Evolutionary conservation across 2,113 vertebrate genomes (phyloP).

Genomic region (Aegithalos caudatus): DNA sequence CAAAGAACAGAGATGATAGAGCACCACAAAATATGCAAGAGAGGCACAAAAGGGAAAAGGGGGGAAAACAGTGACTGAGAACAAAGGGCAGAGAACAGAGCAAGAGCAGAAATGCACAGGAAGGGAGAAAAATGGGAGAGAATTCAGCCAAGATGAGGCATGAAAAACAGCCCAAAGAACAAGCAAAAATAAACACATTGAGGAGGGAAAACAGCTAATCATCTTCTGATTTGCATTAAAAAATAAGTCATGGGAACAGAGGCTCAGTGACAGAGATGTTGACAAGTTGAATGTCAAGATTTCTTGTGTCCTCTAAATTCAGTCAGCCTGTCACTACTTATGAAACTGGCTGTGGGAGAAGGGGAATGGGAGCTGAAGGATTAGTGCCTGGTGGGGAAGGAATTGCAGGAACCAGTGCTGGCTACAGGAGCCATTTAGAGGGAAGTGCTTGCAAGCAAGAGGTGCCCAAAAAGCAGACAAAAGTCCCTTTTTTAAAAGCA

Average conservation of each 20-base stretch:
- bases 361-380: background rate
- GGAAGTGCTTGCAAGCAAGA: background rate
- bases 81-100: slow-evolving; percentile 57
- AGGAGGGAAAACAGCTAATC: slow-evolving; percentile 24
- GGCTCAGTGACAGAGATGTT: background rate
- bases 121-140: slow-evolving; percentile 22
- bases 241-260: slow-evolving; percentile 8
- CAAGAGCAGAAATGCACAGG: background rate
- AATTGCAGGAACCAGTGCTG: background rate
- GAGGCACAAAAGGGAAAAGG: slow-evolving; percentile 40
- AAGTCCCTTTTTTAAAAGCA: background rate
- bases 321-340: background rate
- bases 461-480: background rate
- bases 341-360: background rate
- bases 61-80: background rate
- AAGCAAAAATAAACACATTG: slow-evolving; percentile 23
- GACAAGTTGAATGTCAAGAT: slow-evolving; percentile 45
- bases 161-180: slow-evolving; percentile 20
- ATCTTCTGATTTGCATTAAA: slow-evolving; percentile 47
- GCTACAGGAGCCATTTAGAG: background rate
- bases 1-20: slow-evolving; percentile 59
- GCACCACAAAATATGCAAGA: slow-evolving; percentile 56
- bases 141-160: slow-evolving; percentile 13
- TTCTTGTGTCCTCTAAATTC: background rate
- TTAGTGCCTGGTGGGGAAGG: background rate